These are phyloP conservation scores for Isichthys henryi DNA, from an alignment of 2,113 vertebrate genomes.

Conservation along the genomic window DNA sequence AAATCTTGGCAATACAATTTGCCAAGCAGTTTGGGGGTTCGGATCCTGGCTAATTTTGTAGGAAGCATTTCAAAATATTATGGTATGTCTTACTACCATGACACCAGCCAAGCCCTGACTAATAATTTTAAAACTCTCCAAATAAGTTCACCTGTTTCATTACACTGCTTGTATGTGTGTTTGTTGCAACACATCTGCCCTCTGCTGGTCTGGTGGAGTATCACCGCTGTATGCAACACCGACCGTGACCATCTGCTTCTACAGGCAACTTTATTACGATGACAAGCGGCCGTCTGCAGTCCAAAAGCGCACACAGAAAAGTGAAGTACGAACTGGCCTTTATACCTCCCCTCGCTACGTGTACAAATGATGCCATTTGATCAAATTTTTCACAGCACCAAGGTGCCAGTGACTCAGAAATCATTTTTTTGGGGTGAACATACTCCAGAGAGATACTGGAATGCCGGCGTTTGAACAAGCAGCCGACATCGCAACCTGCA, in stretches of 20 bases:
- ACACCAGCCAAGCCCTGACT: neutral
- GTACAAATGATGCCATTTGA: neutral
- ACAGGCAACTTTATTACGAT: neutral
- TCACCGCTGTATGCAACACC: neutral
- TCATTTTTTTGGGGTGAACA: neutral
- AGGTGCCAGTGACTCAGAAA: neutral
- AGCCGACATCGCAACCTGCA: neutral
- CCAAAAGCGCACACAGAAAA: neutral
- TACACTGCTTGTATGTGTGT: neutral
- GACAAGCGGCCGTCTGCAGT: neutral
- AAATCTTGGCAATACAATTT: neutral
- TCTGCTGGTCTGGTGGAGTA: neutral
- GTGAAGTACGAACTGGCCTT: neutral
- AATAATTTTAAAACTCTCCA: neutral
- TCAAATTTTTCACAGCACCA: neutral
- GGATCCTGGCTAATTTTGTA: neutral
- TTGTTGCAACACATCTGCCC: neutral
- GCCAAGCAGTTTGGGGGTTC: neutral
- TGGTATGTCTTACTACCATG: neutral
- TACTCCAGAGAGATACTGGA: neutral
- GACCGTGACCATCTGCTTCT: neutral
- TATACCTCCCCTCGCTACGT: neutral
- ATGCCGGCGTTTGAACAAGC: neutral
- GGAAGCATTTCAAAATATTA: neutral
- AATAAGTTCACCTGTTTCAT: neutral